Base-by-base conservation (phyloP, 2,113 vertebrate species). In the Microcebus murinus region DNA sequence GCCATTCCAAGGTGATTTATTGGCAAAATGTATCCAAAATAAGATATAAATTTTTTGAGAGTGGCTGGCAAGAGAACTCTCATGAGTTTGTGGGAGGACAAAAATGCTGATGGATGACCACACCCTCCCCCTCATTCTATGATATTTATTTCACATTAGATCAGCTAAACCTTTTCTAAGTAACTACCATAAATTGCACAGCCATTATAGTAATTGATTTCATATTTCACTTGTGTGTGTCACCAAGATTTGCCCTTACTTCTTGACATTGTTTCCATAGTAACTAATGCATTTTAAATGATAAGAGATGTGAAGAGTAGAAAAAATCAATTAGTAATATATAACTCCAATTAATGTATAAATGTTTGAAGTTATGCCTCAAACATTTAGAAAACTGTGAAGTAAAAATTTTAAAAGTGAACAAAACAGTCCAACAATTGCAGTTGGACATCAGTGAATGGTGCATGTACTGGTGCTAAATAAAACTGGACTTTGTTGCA, bases 271-370 rank as follows among this genome's bases (percentile, higher is more conserved):
- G 73, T 96, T 94, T 94, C 89, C 68, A 96, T 94, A 74, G 93
- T 48, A 95, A 94, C 96, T 79, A 95, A 52, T 83, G 20, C 21
- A 71, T 79, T 97, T 96, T 88, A 96, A 96, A 94, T 95, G 84
- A 84, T 91, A 91, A 83, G 68, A 79, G 96, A 87, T 34, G 13
- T 93, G 73, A 77, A 87, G 81, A 79, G 18, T 88, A 94, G 65
- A 76, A 96, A 95, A 81, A 73, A 83, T 96, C 77, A 95, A 96
- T 97, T 97, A 96, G 48, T 93, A 92, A 97, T 67, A 91, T 25
- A 48, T 83, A 95, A 87, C 59, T 91, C 73, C 52, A 92, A 89
- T 94, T 94, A 96, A 82, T 92, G 70, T 91, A 91, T 87, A 82
- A 96, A 82, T 96, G 25, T 90, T 71, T 80, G 67, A 92, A 4